Evolutionary conservation across 2,888 invertebrate genomes (phyloP), one percentile per base, ranked within the genome.

Genomic region (Notodonta ziczac): DNA sequence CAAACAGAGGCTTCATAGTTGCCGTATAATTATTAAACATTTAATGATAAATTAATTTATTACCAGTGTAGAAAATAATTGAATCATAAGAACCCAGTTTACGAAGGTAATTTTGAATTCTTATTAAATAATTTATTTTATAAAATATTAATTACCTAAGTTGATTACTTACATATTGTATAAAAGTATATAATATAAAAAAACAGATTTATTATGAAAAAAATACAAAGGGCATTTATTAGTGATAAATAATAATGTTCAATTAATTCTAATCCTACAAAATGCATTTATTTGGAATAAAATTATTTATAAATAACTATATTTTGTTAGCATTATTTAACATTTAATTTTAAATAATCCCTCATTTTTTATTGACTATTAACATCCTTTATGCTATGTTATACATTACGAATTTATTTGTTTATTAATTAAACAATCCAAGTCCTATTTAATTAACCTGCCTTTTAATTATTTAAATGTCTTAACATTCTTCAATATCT

Each of bases 1-100:
- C 54, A 54, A 46, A 70, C 63, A 60, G 77, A 80, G 78, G 77
- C 78, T 79, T 69, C 58, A 63, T 50, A 63, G 67, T 72, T 78
- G 72, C 73, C 72, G 52, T 59, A 24, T 65, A 59, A n/a, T 62
- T 44, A 44, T 10, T 13, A 8, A 57, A 13, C 5, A 6, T 57
- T 14, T 57, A 32, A 14, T 66, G 65, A 62, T 69, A 24, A 24
- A 24, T 24, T 24, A 63, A 66, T 72, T 70, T 69, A 69, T 65
- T 64, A 68, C 59, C 66, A 62, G 48, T 67, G 58, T 67, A 67
- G 55, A 56, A 65, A 59, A 63, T 60, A 59, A 97, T 98, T 91
- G 32, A 62, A 42, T 9, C 5, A 12, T 12, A 44, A 44, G 12
- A 3, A 13, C 46, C 46, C 46, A n/a, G 46, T 46, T n/a, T 46